Conservation (phyloP, 2,888 invertebrate species). For the Tinea pellionella region DNA sequence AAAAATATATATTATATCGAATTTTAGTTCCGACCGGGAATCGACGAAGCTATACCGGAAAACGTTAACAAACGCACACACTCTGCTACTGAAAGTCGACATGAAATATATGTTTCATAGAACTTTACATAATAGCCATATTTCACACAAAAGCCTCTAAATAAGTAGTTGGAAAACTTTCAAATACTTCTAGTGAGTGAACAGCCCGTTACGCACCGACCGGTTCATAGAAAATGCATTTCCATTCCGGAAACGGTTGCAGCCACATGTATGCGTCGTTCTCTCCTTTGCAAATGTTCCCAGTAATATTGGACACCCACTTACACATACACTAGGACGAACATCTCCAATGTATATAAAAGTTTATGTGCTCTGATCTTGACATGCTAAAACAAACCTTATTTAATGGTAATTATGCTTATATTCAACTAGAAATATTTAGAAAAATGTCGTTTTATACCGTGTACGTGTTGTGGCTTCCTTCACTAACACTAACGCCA, state of each 20-base stretch:
- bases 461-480: constrained; percentile 14
- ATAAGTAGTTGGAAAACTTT: constrained; percentile 2
- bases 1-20: too few relatives aligned
- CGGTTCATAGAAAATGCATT: constrained; percentile 33
- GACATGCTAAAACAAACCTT: neutral
- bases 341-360: constrained; percentile 15
- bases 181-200: neutral
- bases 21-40: too few relatives aligned
- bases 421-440: neutral
- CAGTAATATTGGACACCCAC: constrained; percentile 30
- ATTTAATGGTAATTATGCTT: neutral
- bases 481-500: constrained; percentile 27
- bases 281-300: constrained; percentile 39
- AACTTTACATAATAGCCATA: neutral
- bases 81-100: too few relatives aligned
- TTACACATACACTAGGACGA: constrained; percentile 25
- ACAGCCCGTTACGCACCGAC: constrained; percentile 8
- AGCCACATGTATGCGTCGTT: constrained; percentile 38
- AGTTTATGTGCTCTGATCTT: constrained; percentile 15
- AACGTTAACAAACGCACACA: too few relatives aligned
- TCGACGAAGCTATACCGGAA: too few relatives aligned
- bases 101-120: too few relatives aligned
- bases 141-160: neutral
- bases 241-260: constrained; percentile 40
- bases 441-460: neutral